Conservation (phyloP, 2,888 invertebrate genomes). For the Notodonta ziczac region DNA sequence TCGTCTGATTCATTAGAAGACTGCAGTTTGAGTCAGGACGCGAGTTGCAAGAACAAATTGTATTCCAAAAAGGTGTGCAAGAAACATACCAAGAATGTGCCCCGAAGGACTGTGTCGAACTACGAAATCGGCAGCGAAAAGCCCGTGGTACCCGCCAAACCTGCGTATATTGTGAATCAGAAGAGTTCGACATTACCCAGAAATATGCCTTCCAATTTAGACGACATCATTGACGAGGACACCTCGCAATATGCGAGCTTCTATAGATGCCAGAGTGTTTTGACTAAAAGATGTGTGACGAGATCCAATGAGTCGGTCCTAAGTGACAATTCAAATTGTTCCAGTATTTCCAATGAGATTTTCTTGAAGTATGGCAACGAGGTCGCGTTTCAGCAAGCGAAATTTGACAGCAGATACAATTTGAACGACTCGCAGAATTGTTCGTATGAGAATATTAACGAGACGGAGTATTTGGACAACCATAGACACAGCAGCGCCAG, state of each 20-base stretch:
- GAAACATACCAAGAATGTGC: conserved; percentile 79
- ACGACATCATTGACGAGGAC: conserved; percentile 82
- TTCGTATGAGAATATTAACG: conserved; percentile 76
- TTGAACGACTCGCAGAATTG: conserved; percentile 77
- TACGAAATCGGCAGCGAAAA: conserved; percentile 87
- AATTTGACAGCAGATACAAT: conserved; percentile 76
- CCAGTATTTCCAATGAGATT: conserved; percentile 81
- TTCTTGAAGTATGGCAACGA: conserved; percentile 80
- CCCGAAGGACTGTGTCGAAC: conserved; percentile 89
- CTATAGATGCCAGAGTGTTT: conserved; percentile 78
- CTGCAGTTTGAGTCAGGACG: conserved; percentile 84
- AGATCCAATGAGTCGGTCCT: conserved; percentile 83
- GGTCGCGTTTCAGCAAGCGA: conserved; percentile 78
- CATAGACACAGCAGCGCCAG: conserved; percentile 90
- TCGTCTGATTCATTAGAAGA: conserved; percentile 93
- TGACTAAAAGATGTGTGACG: conserved; percentile 84
- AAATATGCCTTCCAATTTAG: conserved; percentile 81
- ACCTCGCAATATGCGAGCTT: conserved; percentile 68
- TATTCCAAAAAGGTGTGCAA: conserved; percentile 82
- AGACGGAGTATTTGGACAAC: conserved; percentile 78
- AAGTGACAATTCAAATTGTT: conserved; percentile 80
- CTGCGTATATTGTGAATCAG: conserved; percentile 62
- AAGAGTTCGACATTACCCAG: conserved; percentile 80
- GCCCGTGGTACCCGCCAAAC: conserved; percentile 70
- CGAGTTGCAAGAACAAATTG: conserved; percentile 77